These are phyloP conservation scores for Meloidogyne floridensis DNA, from an alignment of 1,140 invertebrate species.

Conservation along the genomic window DNA sequence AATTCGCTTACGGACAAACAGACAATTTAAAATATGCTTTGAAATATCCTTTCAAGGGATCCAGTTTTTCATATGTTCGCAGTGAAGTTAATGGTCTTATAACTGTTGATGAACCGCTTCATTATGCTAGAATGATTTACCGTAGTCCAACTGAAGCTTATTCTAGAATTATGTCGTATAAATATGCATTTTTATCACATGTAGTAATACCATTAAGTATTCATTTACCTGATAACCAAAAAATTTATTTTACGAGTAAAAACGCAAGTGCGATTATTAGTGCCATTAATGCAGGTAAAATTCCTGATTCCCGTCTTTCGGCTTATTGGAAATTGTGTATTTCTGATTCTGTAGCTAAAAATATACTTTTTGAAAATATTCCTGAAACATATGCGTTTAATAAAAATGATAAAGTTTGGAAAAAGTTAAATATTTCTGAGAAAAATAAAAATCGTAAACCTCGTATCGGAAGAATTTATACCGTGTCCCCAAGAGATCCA, in stretches of 20 bases:
- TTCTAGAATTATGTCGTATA: neutral
- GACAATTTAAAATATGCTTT: too few relatives aligned
- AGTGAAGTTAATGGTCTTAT: neutral
- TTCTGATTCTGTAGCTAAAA: too few relatives aligned
- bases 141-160: neutral
- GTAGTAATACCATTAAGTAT: neutral
- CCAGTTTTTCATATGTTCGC: neutral
- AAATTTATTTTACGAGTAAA: neutral
- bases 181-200: slow-evolving; percentile 1
- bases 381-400: slow-evolving; percentile 7
- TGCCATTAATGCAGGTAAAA: neutral
- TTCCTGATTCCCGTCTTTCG: neutral
- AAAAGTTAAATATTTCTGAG: neutral
- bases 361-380: neutral
- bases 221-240: neutral
- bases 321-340: neutral
- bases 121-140: slow-evolving; percentile 12
- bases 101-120: neutral
- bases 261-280: neutral
- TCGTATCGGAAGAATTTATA: too few relatives aligned
- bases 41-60: neutral
- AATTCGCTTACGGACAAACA: too few relatives aligned
- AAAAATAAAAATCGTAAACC: neutral
- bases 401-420: neutral
- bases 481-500: too few relatives aligned